These are phyloP conservation scores for Dysdera silvatica DNA, from an alignment of 1,140 invertebrate species.

Conservation along the genomic window DNA sequence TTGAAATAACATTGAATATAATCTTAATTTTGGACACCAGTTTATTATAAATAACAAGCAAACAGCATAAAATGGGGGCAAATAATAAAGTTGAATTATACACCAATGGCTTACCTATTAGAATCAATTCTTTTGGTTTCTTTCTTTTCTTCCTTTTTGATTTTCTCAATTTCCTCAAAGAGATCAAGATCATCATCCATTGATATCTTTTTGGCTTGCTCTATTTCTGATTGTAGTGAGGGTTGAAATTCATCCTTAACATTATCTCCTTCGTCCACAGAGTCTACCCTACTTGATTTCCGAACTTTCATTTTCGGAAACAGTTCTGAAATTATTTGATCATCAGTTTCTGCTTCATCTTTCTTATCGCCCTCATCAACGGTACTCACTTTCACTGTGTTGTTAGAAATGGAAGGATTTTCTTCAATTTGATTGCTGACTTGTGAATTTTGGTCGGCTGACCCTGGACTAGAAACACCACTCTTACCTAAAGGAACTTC, in stretches of 20 bases:
- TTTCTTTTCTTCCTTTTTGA: too few relatives aligned
- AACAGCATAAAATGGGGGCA: too few relatives aligned
- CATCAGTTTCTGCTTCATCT: background rate
- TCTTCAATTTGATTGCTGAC: constrained; percentile 18
- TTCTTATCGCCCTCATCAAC: background rate
- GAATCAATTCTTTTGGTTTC: too few relatives aligned
- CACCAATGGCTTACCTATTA: too few relatives aligned
- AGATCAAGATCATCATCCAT: too few relatives aligned
- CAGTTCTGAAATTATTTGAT: background rate
- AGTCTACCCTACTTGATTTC: too few relatives aligned
- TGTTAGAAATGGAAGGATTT: constrained; percentile 3
- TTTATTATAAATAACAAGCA: too few relatives aligned
- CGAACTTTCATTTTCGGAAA: constrained; percentile 25
- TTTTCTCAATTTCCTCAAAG: constrained; percentile 15
- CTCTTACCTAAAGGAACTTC: background rate
- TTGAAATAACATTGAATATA: too few relatives aligned
- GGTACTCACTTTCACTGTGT: background rate
- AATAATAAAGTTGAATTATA: too few relatives aligned
- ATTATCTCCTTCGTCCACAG: too few relatives aligned
- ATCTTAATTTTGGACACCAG: too few relatives aligned
- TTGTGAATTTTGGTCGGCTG: background rate
- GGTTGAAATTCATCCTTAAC: background rate
- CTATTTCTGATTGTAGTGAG: background rate
- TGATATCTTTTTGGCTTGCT: constrained; percentile 3
- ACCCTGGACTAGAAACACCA: background rate